These are phyloP conservation scores for Zelleria hepariella DNA, from an alignment of 2,888 invertebrate species.

Conservation along the genomic window DNA sequence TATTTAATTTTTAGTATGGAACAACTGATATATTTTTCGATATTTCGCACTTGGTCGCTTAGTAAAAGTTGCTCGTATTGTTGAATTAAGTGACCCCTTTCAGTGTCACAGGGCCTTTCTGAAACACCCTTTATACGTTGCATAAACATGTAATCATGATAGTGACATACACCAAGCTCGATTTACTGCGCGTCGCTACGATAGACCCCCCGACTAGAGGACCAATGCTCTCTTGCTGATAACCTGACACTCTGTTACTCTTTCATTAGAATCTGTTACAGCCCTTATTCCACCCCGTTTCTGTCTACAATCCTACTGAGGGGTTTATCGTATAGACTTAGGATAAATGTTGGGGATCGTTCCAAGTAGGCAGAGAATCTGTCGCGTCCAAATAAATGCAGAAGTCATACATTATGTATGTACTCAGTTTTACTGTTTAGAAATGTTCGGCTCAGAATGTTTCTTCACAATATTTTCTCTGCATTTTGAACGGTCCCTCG, in stretches of 20 bases:
- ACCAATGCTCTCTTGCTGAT: conserved; percentile 40
- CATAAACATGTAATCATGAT: conserved; percentile 61
- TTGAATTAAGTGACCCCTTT: too few species aligned
- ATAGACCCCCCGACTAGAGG: conserved; percentile 38
- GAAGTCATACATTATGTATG: background rate
- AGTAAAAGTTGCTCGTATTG: too few species aligned
- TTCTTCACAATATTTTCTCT: background rate
- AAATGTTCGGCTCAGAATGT: background rate
- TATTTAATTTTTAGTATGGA: too few species aligned
- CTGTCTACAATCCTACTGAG: conserved; percentile 37
- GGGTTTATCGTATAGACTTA: conserved; percentile 48
- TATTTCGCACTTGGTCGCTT: too few species aligned
- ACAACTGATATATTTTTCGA: too few species aligned
- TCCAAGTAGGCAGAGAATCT: background rate
- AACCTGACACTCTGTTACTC: conserved; percentile 6
- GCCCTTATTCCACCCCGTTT: conserved; percentile 27
- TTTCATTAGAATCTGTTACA: background rate
- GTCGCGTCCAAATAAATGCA: background rate
- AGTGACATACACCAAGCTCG: conserved; percentile 61
- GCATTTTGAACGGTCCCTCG: conserved; percentile 6
- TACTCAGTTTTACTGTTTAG: background rate
- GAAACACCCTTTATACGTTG: conserved; percentile 50
- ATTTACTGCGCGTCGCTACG: conserved; percentile 45
- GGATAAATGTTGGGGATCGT: conserved; percentile 18
- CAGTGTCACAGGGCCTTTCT: too few species aligned